Conservation (phyloP, 2,888 invertebrate genomes). For the Ennomos erosarius region DNA sequence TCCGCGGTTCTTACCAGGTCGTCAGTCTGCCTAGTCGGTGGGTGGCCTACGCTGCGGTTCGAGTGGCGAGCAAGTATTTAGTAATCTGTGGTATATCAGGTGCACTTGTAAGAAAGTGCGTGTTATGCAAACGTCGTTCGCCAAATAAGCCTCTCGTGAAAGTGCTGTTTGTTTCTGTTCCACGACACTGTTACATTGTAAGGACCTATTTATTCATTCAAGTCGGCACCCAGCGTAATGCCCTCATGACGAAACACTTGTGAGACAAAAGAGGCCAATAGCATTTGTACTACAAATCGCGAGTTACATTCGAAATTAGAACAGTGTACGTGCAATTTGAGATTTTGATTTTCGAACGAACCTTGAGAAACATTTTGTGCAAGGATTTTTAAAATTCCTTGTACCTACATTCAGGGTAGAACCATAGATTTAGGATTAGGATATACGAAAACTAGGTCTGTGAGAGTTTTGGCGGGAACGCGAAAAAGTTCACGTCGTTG, state of each 20-base stretch:
- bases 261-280: constrained; percentile 33
- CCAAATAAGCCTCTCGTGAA: constrained; percentile 24
- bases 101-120: constrained; percentile 12
- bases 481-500: too few species aligned
- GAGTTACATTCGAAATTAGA: constrained; percentile 7
- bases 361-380: too few species aligned
- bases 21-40: too few species aligned
- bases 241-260: constrained; percentile 18
- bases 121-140: constrained; percentile 10
- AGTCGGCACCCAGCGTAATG: constrained; percentile 38
- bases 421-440: too few species aligned
- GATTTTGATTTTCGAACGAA: too few species aligned
- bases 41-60: too few species aligned
- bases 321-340: constrained; percentile 11
- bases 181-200: constrained; percentile 35
- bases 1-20: too few species aligned
- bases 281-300: constrained; percentile 27
- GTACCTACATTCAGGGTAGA: too few species aligned
- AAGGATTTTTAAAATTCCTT: too few species aligned
- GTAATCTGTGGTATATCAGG: neutral
- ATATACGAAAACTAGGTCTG: too few species aligned
- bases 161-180: constrained; percentile 34
- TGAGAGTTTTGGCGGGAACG: too few species aligned
- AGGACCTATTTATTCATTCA: constrained; percentile 43
- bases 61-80: too few species aligned